phyloP scores from a whole-genome alignment of 2,888 invertebrate genomes.

The Tethea ocularis region DNA sequence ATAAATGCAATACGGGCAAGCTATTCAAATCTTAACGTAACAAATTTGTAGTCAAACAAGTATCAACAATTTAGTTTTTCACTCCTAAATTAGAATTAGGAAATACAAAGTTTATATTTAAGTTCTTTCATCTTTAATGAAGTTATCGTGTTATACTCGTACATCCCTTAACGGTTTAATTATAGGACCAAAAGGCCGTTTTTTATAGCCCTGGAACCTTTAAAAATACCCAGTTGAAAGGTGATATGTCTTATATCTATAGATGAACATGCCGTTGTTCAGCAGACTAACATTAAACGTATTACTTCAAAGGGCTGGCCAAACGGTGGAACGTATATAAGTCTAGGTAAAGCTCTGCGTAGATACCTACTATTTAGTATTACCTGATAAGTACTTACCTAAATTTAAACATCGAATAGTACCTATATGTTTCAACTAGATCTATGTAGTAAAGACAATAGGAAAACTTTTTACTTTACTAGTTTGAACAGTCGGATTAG shows the following conservation, averaged over 20 bases:
- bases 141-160: neutral
- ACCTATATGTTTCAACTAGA: too few relatives aligned
- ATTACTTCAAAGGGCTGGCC: slow-evolving; percentile 34
- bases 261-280: slow-evolving; percentile 12
- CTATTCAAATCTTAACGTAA: too few relatives aligned
- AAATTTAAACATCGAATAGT: too few relatives aligned
- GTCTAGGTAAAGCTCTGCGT: slow-evolving; percentile 22
- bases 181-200: slow-evolving; percentile 12
- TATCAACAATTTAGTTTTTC: neutral
- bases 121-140: neutral
- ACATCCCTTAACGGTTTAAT: neutral
- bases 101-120: neutral
- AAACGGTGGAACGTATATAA: slow-evolving; percentile 32
- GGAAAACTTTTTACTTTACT: too few relatives aligned
- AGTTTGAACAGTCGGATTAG: too few relatives aligned
- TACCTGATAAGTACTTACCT: slow-evolving; percentile 29
- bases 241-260: slow-evolving; percentile 21
- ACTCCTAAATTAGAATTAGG: neutral
- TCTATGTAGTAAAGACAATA: too few relatives aligned
- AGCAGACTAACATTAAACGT: slow-evolving; percentile 21
- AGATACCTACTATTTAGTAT: slow-evolving; percentile 8
- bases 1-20: too few relatives aligned
- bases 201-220: slow-evolving; percentile 21
- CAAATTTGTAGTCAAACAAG: too few relatives aligned
- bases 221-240: slow-evolving; percentile 34